Percentiles rank a stretch among this genome's conserved stretches.
phyloP scores from a whole-genome alignment of 2,113 vertebrate species.

The Myiozetetes cayanensis region DNA sequence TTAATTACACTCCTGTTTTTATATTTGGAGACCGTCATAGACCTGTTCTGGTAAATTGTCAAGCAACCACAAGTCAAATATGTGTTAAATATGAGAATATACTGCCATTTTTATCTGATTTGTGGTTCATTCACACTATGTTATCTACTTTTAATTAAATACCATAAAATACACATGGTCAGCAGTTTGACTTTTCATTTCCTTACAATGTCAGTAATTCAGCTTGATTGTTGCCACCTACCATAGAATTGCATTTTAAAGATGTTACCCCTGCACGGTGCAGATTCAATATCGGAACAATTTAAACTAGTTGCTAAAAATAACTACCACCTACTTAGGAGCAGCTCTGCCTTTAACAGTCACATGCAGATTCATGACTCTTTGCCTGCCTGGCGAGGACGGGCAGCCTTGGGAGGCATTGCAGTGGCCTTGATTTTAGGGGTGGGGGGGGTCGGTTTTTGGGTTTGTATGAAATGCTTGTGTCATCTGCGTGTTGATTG shows the following conservation, averaged over 20 bases:
- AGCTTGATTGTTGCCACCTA: constrained; percentile 71
- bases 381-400: neutral
- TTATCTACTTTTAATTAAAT: constrained; percentile 99
- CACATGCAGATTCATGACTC: constrained; percentile 27
- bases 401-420: constrained; percentile 16
- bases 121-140: constrained; percentile 91
- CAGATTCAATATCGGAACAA: constrained; percentile 50
- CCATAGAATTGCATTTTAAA: constrained; percentile 67
- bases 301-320: constrained; percentile 56
- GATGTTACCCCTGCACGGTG: constrained; percentile 56
- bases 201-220: constrained; percentile 79
- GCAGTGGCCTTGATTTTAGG: constrained; percentile 16
- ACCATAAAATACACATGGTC: constrained; percentile 91
- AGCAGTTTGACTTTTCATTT: constrained; percentile 98
- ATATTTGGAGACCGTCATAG: constrained; percentile 76
- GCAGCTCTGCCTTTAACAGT: constrained; percentile 11
- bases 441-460: neutral
- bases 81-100: constrained; percentile 98
- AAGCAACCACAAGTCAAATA: constrained; percentile 96
- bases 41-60: constrained; percentile 90
- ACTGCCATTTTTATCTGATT: constrained; percentile 98
- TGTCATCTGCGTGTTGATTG: constrained; percentile 66
- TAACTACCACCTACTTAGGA: constrained; percentile 25
- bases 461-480: constrained; percentile 40
- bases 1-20: constrained; percentile 77